Evolutionary conservation across 2,113 vertebrate genomes (phyloP), one percentile per base, ranked within the genome.

Genomic region (Leuciscus idus): DNA sequence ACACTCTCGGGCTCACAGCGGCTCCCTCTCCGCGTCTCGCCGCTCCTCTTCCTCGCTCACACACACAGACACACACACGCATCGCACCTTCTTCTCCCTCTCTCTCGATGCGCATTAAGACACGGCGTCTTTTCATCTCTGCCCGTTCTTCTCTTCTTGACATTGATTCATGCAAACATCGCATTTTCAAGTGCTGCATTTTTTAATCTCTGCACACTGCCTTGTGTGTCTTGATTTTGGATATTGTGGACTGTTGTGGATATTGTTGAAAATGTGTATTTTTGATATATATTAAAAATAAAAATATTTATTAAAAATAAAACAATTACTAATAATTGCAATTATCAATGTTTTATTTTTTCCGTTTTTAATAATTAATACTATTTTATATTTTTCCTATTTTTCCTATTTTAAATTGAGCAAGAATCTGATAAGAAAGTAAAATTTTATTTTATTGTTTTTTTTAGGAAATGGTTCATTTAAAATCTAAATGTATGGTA

Each of bases 1-100:
- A 95, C 96, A 90, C 96, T 94, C 95, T 94, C 92, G 94, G 78
- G 68, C 82, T 88, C 87, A 30, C 85, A 90, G 86, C 86, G n/a
- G 94, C 90, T 90, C 90, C 75, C 91, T 91, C 89, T 87, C 89
- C 89, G 90, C 84, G 46, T 84, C 80, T 88, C 33, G 62, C 81
- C 79, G 46, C 72, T 82, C 66, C 57, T 83, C 78, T 85, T 75
- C 28, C 61, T 68, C 61, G n/a, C 81, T 55, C 85, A 48, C 74
- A 81, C 88, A 84, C 85, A 84, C 76, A 76, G 74, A 72, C 79
- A 48, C 83, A 17, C 81, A 6, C 48, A 13, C 79, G 36, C 80
- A 61, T 74, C 77, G 55, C 52, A 61, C 84, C 84, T 85, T 81
- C 83, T 83, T 86, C 86, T 85, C 64, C 87, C 80, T 23, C 83